Evolutionary conservation across 1,140 invertebrate species (phyloP).

Genomic region (Trachymyrmex septentrionalis): DNA sequence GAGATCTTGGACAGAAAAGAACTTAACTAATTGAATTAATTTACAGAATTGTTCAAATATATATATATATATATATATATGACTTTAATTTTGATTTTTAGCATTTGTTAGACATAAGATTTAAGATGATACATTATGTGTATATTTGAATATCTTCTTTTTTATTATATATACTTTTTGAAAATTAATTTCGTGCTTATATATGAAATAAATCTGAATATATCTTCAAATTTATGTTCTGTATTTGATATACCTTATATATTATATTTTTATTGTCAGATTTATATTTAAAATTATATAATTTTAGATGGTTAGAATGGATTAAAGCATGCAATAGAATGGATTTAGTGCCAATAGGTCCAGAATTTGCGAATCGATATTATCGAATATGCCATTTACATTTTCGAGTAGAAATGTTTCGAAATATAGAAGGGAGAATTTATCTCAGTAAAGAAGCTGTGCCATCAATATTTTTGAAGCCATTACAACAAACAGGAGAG

Average conservation of each 20-base stretch:
- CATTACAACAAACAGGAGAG: constrained; percentile 6
- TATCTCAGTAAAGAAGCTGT: constrained; percentile 49
- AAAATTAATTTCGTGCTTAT: neutral
- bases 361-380: constrained; percentile 35
- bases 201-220: neutral
- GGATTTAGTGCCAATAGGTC: constrained; percentile 18
- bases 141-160: neutral
- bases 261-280: neutral
- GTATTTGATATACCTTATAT: neutral
- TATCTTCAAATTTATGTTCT: neutral
- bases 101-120: no score
- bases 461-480: constrained; percentile 52
- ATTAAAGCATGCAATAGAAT: constrained; percentile 57
- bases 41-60: no score
- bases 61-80: no score
- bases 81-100: no score
- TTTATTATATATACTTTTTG: neutral
- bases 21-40: no score
- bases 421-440: constrained; percentile 51
- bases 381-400: constrained; percentile 49
- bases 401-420: constrained; percentile 53
- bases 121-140: neutral
- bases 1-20: no score
- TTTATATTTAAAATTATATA: constrained; percentile 4
- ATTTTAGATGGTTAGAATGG: constrained; percentile 51